Evolutionary conservation across 2,888 invertebrate genomes (phyloP), one percentile per base, ranked within the genome.

Genomic region (Gandaritis pyraliata): DNA sequence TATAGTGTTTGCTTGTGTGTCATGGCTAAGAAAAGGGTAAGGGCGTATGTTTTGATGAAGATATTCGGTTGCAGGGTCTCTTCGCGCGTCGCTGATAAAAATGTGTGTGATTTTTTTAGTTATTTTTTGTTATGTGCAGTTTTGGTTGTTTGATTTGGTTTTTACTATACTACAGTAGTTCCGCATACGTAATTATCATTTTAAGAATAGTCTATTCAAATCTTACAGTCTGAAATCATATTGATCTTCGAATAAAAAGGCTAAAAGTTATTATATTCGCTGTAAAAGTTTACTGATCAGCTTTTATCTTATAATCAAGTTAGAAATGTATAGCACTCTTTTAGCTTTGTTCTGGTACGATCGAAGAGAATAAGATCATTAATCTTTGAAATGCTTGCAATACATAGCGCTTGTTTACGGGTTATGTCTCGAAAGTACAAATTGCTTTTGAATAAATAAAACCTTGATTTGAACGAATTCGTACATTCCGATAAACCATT

Each of bases 1-100:
- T 52, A 12, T 56, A 57, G 50, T 56, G 41, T 56, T 65, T 61
- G 55, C 66, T 65, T 57, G 65, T 55, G 65, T 63, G 75, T 78
- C 70, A 89, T 90, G 90, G 90, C 89, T 85, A 88, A 83, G 79
- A 89, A 89, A 85, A 77, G 90, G 89, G 89, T 90, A 88, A 87
- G 88, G 80, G 75, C 66, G 69, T 53, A 63, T 61, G 56, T 66
- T 45, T 41, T 70, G 49, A 63, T 58, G 65, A 66, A 65, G 72
- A 68, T 71, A 59, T 70, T 59, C 30, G 68, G 60, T 68, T 64
- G 65, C 61, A 61, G 61, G 45, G 53, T 58, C 18, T 56, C 56
- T n/a, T 53, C 64, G 55, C 66, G 59, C 54, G 61, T 65, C 61
- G 57, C 55, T 48, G 61, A n/a, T n/a, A 55, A 60, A 59, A 65